phyloP scores from a whole-genome alignment of 2,888 invertebrate species.

The Alsophila aescularia region DNA sequence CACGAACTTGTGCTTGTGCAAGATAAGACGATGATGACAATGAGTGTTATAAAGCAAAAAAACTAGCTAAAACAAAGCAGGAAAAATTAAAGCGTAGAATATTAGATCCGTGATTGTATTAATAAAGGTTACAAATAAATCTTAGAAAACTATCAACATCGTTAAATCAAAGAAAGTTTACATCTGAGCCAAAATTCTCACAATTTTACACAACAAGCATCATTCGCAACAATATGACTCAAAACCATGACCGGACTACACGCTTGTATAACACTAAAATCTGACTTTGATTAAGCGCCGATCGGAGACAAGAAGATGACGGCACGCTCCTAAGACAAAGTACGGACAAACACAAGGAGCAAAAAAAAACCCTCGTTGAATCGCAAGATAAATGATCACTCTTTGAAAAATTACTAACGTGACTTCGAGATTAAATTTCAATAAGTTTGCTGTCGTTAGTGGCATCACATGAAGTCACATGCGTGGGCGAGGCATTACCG shows the following conservation, averaged over 20 bases:
- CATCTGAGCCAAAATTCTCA: conserved; percentile 19
- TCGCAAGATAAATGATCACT: conserved; percentile 40
- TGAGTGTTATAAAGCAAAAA: too few relatives aligned
- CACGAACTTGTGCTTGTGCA: too few relatives aligned
- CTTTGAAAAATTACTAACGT: conserved; percentile 57
- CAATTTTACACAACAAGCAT: conserved; percentile 14
- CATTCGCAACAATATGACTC: conserved; percentile 24
- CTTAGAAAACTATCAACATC: conserved; percentile 3
- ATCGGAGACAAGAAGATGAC: conserved; percentile 29
- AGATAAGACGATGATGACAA: too few relatives aligned
- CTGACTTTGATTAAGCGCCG: conserved; percentile 29
- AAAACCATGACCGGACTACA: conserved; percentile 17
- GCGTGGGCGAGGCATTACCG: conserved; percentile 26
- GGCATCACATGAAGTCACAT: conserved; percentile 25
- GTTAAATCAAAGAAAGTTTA: conserved; percentile 24
- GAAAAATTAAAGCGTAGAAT: too few relatives aligned
- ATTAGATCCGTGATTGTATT: not conserved
- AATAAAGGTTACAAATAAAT: conserved; percentile 2
- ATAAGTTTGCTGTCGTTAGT: conserved; percentile 37
- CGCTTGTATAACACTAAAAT: conserved; percentile 28
- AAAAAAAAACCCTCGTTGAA: conserved; percentile 38
- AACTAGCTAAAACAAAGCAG: too few relatives aligned
- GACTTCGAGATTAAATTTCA: conserved; percentile 53
- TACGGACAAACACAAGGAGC: conserved; percentile 31
- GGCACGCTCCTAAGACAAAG: conserved; percentile 29